These are phyloP conservation scores for Pocillopora verrucosa DNA, from an alignment of 64 coral and sea anemone species.

Conservation along the genomic window DNA sequence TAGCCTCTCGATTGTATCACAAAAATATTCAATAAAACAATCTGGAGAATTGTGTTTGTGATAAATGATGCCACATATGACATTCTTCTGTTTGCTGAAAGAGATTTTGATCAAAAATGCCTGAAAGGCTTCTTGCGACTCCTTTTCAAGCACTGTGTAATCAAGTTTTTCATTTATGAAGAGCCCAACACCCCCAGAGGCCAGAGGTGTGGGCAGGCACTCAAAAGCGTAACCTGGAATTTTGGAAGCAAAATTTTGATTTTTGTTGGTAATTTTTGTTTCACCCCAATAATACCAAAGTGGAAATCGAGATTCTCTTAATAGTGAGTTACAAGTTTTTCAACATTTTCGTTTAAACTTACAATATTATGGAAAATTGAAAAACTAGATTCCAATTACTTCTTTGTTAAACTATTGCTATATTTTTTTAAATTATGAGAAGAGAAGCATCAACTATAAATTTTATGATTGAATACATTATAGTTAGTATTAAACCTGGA, in stretches of 20 bases:
- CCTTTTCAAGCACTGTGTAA: constrained; percentile 42
- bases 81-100: background rate
- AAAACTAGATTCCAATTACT: no score
- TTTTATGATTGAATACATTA: no score
- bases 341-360: constrained; percentile 28
- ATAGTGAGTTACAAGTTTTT: constrained; percentile 28
- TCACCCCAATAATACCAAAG: constrained; percentile 37
- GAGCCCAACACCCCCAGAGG: constrained; percentile 39
- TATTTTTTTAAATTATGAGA: no score
- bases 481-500: no score
- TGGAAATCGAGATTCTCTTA: constrained; percentile 10
- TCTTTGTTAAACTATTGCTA: no score
- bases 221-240: constrained; percentile 36
- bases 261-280: constrained; percentile 13
- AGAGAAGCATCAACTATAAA: no score
- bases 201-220: constrained; percentile 32
- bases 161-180: no score
- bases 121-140: constrained; percentile 8
- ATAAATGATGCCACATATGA: constrained; percentile 30
- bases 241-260: background rate
- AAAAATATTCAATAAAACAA: constrained; percentile 16
- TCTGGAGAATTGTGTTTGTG: constrained; percentile 33
- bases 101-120: constrained; percentile 32
- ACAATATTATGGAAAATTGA: no score
- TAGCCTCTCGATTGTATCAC: constrained; percentile 22